Conservation (phyloP, 2,113 vertebrate species). For the Myiozetetes cayanensis region DNA sequence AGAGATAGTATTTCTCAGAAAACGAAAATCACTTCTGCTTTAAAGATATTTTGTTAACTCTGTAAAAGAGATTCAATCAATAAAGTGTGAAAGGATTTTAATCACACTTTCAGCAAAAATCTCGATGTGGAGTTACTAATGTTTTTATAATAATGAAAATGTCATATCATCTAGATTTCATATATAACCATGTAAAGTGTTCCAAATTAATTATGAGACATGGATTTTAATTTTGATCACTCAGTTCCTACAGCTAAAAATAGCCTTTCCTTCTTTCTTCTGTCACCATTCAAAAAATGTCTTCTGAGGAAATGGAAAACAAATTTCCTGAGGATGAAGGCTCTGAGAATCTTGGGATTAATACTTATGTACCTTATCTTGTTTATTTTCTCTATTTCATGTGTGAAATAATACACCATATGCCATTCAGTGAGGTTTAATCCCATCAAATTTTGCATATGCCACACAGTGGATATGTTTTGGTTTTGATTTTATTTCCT, state of each 20-base stretch:
- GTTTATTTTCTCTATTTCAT: constrained; percentile 46
- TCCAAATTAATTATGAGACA: not conserved
- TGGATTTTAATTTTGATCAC: not conserved
- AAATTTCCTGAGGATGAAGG: not conserved
- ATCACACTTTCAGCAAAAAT: not conserved
- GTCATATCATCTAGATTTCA: not conserved
- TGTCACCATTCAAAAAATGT: not conserved
- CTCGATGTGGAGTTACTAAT: not conserved
- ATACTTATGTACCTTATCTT: constrained; percentile 7
- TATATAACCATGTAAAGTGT: not conserved
- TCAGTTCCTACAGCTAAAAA: not conserved
- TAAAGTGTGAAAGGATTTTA: constrained; percentile 19
- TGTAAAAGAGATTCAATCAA: not conserved
- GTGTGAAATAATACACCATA: constrained; percentile 50
- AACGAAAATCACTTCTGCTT: not conserved
- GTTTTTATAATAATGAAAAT: not conserved
- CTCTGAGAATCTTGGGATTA: constrained; percentile 34
- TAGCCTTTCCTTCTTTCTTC: not conserved
- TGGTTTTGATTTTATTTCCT: not conserved
- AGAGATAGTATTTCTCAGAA: not conserved
- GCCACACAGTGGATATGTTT: not conserved
- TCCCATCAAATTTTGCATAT: constrained; percentile 21
- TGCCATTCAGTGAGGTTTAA: constrained; percentile 26
- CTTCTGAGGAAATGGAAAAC: constrained; percentile 17
- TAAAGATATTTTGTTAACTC: not conserved